Evolutionary conservation across 2,797 vertebrate genomes (phyloP).

Genomic region (Bradypodion ventrale): DNA sequence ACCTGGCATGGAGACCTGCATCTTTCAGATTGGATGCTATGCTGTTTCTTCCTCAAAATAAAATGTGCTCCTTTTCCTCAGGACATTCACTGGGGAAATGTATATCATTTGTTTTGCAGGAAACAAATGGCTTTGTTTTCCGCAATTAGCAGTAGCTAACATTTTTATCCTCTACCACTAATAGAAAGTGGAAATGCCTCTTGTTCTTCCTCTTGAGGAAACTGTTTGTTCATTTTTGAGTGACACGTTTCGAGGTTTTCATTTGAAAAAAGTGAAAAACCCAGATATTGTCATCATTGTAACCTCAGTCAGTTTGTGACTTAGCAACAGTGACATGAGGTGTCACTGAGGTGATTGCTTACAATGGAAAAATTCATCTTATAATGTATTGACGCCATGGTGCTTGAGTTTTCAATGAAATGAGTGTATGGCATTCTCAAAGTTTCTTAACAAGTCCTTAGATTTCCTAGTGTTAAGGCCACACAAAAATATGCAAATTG

Average conservation of each 20-base stretch:
- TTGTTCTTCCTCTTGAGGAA: background rate
- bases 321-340: no score
- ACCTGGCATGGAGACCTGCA: background rate
- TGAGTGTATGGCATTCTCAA: background rate
- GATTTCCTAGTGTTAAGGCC: background rate
- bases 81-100: background rate
- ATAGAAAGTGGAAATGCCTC: background rate
- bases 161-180: background rate
- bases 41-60: conserved; percentile 21
- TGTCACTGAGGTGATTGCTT: no score
- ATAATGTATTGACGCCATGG: background rate
- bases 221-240: background rate
- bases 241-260: conserved; percentile 14
- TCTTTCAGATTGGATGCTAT: conserved; percentile 24
- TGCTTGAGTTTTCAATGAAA: background rate
- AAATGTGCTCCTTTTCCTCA: fast-evolving
- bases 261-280: background rate
- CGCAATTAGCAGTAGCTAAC: background rate
- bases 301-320: background rate
- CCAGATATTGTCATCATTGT: background rate
- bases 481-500: background rate
- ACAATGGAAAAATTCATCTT: background rate
- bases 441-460: background rate
- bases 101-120: conserved; percentile 9
- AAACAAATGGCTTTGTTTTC: background rate